Base-by-base conservation (phyloP, 2,797 vertebrate genomes). In the Telmatherina bonti region DNA sequence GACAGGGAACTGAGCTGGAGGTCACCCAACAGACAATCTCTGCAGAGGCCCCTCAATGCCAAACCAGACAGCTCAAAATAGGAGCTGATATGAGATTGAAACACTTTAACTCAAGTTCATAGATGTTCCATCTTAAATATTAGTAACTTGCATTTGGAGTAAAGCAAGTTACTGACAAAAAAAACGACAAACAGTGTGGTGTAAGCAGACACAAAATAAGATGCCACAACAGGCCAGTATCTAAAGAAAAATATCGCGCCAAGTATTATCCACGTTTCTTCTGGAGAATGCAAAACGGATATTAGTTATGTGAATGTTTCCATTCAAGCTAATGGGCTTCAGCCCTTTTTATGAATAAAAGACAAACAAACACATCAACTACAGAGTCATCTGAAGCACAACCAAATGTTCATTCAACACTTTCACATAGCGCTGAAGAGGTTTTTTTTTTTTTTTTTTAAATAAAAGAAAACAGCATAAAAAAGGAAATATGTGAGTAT, bases 361-460 rank as follows among this genome's bases (percentile, higher is more conserved):
- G 3, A 38, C 36, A 16, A 43, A 43, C 8, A 22, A 47, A 47
- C 33, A 8, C 33, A 35, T 35, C 33, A 10, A 35, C 10, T 35
- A 10, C 33, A 35, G 33, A n/a, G n/a, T 12, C 10, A 12, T 35
- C 8, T 35, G 10, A 35, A 10, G 33, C 33, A 35, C 9, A 10
- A 35, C 33, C 33, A 35, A 35, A 35, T 35, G 10, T 35, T 35
- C 9, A 35, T 35, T 35, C 33, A 12, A 35, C 33, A 35, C 33
- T 35, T 35, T 30, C 24, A 30, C 10, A 61, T 5, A 66, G 68
- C 35, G 33, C 11, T 60, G 8, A 65, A 59, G 33, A 47, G 43
- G 74, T 76, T 76, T 35, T 16, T 35, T 63, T 41, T 43, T 47
- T 35, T 35, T 36, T 74, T 35, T 9, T 31, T 31, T 35, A 8